A percentile compares a stretch with the other conserved stretches of the same genome.
phyloP scores from a whole-genome alignment of 2,888 invertebrate genomes.

The Zaprionus bogoriensis region DNA sequence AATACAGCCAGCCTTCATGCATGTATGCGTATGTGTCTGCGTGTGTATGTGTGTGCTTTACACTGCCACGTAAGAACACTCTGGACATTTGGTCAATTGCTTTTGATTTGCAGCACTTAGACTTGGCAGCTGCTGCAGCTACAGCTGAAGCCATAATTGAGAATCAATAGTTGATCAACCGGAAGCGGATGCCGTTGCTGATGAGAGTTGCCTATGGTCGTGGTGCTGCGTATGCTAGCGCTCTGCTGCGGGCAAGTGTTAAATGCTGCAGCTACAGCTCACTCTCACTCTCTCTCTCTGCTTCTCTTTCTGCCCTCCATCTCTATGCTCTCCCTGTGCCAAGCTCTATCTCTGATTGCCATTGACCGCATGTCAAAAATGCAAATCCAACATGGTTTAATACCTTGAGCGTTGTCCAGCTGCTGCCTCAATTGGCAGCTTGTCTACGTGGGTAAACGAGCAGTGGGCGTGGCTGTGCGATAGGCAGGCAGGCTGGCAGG shows the following conservation, averaged over 20 bases:
- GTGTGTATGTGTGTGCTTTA: neutral
- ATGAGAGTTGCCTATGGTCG: constrained; percentile 5
- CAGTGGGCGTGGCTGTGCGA: neutral
- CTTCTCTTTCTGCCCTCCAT: neutral
- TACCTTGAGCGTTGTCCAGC: constrained; percentile 47
- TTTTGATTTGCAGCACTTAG: constrained; percentile 38
- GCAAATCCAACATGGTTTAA: constrained; percentile 61
- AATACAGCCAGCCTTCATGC: neutral
- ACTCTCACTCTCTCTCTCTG: neutral
- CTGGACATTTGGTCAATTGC: constrained; percentile 47
- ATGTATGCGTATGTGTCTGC: neutral
- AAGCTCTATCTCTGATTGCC: neutral
- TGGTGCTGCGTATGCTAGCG: neutral
- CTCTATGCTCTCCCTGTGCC: neutral
- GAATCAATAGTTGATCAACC: constrained; percentile 53
- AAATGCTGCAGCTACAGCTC: constrained; percentile 24
- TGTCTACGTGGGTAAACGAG: constrained; percentile 2
- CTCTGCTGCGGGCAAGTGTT: constrained; percentile 38
- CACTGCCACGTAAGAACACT: constrained; percentile 13
- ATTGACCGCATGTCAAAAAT: constrained; percentile 57
- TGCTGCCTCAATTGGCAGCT: constrained; percentile 21
- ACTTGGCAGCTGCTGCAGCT: constrained; percentile 3
- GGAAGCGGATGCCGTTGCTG: constrained; percentile 52
- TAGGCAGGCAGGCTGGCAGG: neutral
- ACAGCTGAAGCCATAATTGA: constrained; percentile 51